Evolutionary conservation across 2,113 vertebrate genomes (phyloP).

Genomic region (Apodemus speciosus): DNA sequence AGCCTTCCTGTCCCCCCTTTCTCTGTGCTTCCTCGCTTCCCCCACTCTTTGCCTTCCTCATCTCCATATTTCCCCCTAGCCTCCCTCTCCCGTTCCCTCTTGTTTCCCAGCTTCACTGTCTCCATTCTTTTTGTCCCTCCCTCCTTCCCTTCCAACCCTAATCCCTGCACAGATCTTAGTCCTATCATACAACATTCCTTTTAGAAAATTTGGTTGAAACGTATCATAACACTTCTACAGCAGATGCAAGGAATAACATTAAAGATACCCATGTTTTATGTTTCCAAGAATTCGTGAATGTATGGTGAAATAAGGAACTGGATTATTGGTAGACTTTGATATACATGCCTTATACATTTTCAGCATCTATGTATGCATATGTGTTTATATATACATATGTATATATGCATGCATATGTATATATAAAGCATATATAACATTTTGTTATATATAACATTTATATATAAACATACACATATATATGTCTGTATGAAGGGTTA

Average conservation of each 20-base stretch:
- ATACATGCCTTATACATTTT: neutral
- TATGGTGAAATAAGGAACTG: neutral
- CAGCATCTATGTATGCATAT: neutral
- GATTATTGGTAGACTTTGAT: neutral
- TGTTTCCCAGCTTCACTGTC: neutral
- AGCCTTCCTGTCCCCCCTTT: too few species aligned
- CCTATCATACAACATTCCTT: neutral
- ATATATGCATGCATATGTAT: neutral
- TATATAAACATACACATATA: neutral
- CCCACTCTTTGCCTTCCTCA: neutral
- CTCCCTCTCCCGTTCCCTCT: too few species aligned
- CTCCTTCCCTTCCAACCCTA: neutral
- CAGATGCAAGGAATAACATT: neutral
- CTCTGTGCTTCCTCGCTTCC: neutral
- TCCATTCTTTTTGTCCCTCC: neutral
- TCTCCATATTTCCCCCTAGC: neutral
- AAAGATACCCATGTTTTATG: slow-evolving; percentile 21
- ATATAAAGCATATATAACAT: too few species aligned
- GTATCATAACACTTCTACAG: neutral
- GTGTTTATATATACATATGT: neutral
- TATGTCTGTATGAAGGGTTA: neutral
- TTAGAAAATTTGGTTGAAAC: neutral
- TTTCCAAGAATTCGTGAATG: neutral
- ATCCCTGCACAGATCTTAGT: slow-evolving; percentile 19
- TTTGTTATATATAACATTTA: too few species aligned